phyloP scores from a whole-genome alignment of 1,140 invertebrate genomes.

The Platorchestia sp. region DNA sequence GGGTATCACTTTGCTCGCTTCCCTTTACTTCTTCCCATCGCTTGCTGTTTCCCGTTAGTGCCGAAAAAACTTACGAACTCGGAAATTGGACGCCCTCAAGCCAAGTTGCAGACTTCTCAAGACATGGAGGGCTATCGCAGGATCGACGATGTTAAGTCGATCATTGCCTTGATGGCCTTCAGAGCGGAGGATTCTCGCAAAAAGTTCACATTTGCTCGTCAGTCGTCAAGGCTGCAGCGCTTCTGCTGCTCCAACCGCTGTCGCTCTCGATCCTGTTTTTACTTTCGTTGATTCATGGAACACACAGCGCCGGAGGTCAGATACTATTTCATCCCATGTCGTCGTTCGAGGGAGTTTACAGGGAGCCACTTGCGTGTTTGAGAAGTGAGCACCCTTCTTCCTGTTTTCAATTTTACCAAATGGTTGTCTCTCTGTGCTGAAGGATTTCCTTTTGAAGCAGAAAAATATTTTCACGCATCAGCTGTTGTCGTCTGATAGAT shows the following conservation, averaged over 20 bases:
- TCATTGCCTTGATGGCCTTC: slow-evolving; percentile 6
- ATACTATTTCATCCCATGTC: background rate
- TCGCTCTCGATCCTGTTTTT: slow-evolving; percentile 3
- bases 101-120: background rate
- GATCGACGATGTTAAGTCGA: slow-evolving; percentile 35
- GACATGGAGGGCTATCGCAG: background rate
- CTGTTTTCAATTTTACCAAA: background rate
- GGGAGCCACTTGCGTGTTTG: background rate
- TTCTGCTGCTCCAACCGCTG: background rate
- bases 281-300: slow-evolving; percentile 8
- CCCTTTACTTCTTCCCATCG: background rate
- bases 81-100: background rate
- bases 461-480: background rate
- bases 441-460: background rate
- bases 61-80: background rate
- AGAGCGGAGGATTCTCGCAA: slow-evolving; percentile 31
- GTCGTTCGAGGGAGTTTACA: background rate
- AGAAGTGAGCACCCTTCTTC: background rate
- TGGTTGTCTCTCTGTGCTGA: background rate
- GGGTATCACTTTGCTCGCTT: background rate
- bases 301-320: background rate
- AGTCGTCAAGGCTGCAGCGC: slow-evolving; percentile 16
- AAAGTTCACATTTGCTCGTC: slow-evolving; percentile 22
- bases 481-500: too few species aligned
- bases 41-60: background rate